phyloP scores from a whole-genome alignment of 2,888 invertebrate genomes.

The Balanococcus diminutus region DNA sequence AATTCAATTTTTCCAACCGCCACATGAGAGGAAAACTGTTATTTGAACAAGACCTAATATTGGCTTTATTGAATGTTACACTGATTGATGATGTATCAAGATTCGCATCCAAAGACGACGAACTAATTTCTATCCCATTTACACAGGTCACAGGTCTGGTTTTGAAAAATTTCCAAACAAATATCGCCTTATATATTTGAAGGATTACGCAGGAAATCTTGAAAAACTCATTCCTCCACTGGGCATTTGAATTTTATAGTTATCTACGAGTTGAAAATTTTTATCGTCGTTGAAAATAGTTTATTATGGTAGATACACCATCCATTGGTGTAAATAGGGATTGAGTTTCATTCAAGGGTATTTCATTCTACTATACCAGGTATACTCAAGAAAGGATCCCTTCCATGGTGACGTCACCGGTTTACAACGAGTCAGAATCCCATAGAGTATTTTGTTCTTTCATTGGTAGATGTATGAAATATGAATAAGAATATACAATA shows the following conservation, averaged over 20 bases:
- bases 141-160: too few species aligned
- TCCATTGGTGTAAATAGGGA: not conserved
- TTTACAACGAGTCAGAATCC: not conserved
- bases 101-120: not conserved
- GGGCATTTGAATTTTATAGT: not conserved
- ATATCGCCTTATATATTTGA: not conserved
- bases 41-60: not conserved
- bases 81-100: not conserved
- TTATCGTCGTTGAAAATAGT: too few species aligned
- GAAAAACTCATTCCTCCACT: not conserved
- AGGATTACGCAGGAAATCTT: not conserved
- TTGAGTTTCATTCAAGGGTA: not conserved
- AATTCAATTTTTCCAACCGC: not conserved
- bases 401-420: not conserved
- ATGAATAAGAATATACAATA: constrained; percentile 1
- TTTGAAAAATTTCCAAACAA: not conserved
- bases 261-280: not conserved
- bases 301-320: not conserved
- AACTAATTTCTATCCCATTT: not conserved
- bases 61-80: not conserved
- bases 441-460: not conserved
- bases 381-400: not conserved
- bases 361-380: not conserved
- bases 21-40: not conserved
- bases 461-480: not conserved